Evolutionary conservation across 1,140 invertebrate genomes (phyloP), one percentile per base, ranked within the genome.

Genomic region (Bombus fervidus): DNA sequence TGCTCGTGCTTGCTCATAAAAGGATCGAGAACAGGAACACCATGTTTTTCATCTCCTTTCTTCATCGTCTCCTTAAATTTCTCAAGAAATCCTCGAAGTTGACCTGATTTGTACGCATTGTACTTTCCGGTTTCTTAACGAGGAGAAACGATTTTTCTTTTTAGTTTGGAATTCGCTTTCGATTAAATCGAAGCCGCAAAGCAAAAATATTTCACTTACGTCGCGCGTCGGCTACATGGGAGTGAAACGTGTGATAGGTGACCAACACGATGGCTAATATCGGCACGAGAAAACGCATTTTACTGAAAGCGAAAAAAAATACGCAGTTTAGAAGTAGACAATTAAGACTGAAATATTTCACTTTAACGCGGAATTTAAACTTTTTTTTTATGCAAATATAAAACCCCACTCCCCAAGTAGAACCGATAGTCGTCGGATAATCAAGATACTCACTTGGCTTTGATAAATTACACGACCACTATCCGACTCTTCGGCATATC

Each of bases 11-110:
- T 4, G 2, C 0, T 9, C 0, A 2, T 1, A 0, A n/a, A 74
- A 9, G 91, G 91, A n/a, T 92, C 91, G 1, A 90, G 59, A 1
- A 34, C 4, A 3, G 91, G 91, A n/a, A 92, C 53, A 15, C 77
- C 77, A 1, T 87, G 37, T 0, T 39, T 47, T 0, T 13, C 0
- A 13, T 86, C 53, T 47, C 90, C 91, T 0, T 31, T 68, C 34
- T 18, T 47, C n/a, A 92, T 0, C 0, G 8, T 15, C 0, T 10
- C 28, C 47, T 71, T 87, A 0, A 91, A 47, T 41, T 72, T 81
- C 3, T 92, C 86, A 4, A 85, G 59, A 0, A 53, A 3, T 9
- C 22, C 4, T 2, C 9, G 15, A 0, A 85, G 59, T 5, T 31
- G 1, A 2, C 25, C 66, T 8, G 28, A 10, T 68, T 34, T 10